Percentiles rank a stretch among this genome's conserved stretches.
phyloP scores from a whole-genome alignment of 2,797 vertebrate species.

The Potorous gilbertii region DNA sequence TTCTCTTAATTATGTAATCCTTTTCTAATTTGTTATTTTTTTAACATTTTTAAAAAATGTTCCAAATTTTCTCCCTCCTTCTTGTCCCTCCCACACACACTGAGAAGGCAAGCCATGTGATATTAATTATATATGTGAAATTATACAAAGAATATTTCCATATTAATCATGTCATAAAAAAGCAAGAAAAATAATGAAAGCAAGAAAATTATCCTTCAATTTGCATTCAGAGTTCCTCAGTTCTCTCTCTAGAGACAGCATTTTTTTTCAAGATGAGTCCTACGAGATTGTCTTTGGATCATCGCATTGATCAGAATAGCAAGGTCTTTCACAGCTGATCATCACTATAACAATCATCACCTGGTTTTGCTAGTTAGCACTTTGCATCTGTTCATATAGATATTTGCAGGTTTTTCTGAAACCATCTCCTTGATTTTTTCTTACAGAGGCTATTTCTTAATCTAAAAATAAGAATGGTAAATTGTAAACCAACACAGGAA shows the following conservation, averaged over 20 bases:
- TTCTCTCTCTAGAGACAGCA: not conserved
- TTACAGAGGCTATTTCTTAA: not conserved
- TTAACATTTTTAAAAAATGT: not conserved
- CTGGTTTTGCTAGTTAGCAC: not conserved
- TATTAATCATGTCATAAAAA: not conserved
- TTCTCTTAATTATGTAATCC: no score
- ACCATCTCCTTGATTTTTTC: not conserved
- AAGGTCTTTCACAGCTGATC: not conserved
- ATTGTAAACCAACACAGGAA: not conserved
- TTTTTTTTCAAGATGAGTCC: not conserved
- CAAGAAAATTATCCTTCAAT: not conserved
- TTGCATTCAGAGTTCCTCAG: not conserved
- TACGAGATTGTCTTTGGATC: not conserved
- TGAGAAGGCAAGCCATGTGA: not conserved
- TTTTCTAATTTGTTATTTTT: not conserved
- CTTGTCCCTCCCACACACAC: not conserved
- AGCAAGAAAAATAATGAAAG: not conserved
- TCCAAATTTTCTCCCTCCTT: not conserved
- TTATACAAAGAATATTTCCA: not conserved
- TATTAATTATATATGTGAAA: not conserved
- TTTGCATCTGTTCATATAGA: not conserved
- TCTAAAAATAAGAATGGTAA: not conserved
- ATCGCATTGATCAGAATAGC: not conserved
- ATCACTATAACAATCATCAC: not conserved
- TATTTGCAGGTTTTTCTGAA: not conserved